Evolutionary conservation across 1,140 invertebrate species (phyloP), one percentile per base, ranked within the genome.

Genomic region (Metaphire vulgaris): DNA sequence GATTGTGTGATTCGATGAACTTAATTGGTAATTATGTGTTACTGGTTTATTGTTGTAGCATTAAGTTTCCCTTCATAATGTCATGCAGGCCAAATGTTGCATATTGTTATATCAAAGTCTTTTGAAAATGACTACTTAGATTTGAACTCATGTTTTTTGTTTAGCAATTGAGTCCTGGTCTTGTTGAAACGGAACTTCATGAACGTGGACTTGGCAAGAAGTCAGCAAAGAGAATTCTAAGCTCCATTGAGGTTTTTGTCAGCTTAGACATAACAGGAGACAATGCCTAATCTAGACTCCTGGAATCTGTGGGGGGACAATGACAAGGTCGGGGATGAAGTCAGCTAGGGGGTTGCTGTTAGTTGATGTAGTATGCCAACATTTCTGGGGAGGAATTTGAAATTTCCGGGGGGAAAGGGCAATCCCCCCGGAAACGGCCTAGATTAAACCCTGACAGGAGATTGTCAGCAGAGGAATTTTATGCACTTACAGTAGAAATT

Each of bases 141-240:
- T 30, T 26, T 26, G 2, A 21, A 12, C 2, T 71, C 12, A 1
- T 71, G 69, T 71, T 26, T 32, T 71, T 28, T 26, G 1, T 28
- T 12, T 2, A 56, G 41, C 6, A 56, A 21, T 12, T 56, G 2
- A 75, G 74, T 68, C 74, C 74, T n/a, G 74, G 74, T 1, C 14
- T 75, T 2, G 74, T 75, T 1, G 66, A 68, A 33, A 75, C 74
- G 28, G 74, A 75, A 30, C n/a, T 75, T 2, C n/a, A 33, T 68
- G 12, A 21, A 1, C 56, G 74, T 1, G n/a, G 14, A 16, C 31
- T n/a, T 15, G 74, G 74, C 2, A 65, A 75, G n/a, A 69, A 2
- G 67, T 6, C 41, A 12, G 41, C 41, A 12, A 21, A 56, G 6
- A 56, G 21, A 56, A 12, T 56, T 21, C 21, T 56, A 6, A 12